A percentile compares a stretch with the other conserved stretches of the same genome.
Conservation (phyloP, 2,113 vertebrate species). For the Antigone vipio region DNA sequence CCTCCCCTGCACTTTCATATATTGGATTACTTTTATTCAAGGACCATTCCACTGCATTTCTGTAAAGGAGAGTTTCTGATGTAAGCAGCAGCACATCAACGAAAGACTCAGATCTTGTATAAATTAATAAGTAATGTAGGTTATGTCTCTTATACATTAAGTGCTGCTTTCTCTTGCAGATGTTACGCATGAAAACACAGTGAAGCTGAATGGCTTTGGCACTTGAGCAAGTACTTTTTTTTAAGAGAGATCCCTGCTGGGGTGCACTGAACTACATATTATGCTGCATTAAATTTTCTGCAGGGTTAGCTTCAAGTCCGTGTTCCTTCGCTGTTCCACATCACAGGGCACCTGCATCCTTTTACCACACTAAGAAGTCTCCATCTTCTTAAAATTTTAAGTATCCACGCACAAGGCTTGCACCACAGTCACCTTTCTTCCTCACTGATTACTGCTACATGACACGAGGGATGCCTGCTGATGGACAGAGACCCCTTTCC, state of each 20-base stretch:
- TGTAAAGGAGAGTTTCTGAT: not conserved
- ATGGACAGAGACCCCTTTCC: not conserved
- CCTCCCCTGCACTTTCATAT: not conserved
- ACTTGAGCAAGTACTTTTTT: not conserved
- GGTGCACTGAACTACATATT: not conserved
- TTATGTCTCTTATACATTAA: not conserved
- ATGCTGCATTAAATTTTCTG: not conserved
- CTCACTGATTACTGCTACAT: not conserved
- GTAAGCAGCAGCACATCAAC: not conserved
- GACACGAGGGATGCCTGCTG: not conserved
- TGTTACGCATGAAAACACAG: conserved; percentile 22
- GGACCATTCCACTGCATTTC: not conserved
- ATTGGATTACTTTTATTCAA: not conserved
- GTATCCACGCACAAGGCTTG: not conserved
- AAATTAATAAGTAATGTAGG: conserved; percentile 15
- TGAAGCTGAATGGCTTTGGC: not conserved
- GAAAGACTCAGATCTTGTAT: not conserved
- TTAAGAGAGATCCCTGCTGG: not conserved
- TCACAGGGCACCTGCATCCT: not conserved
- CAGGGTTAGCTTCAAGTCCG: not conserved
- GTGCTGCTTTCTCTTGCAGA: not conserved
- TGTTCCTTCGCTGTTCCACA: not conserved
- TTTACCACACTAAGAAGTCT: not conserved
- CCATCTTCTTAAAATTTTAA: not conserved
- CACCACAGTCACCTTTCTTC: not conserved